Percentiles rank a stretch among this genome's conserved stretches.
These are phyloP conservation scores for Catharus minimus DNA, from an alignment of 2,113 vertebrate genomes.

Conservation along the genomic window DNA sequence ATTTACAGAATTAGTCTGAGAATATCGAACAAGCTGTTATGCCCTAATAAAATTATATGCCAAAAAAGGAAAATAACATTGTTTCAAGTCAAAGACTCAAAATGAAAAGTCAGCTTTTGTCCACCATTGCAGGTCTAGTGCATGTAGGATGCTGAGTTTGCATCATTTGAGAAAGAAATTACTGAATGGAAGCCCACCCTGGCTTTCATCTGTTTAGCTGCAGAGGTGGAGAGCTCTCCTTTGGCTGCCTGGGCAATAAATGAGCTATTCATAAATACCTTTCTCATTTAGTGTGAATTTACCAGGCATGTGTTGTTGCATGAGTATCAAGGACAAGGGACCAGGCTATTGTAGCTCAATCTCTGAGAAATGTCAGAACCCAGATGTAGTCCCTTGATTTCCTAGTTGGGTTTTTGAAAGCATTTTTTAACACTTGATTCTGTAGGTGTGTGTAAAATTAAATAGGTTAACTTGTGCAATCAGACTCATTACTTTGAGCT, in stretches of 20 bases:
- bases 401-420: not conserved
- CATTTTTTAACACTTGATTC: not conserved
- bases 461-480: not conserved
- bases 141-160: rapidly evolving
- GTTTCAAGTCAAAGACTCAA: rapidly evolving
- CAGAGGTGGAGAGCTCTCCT: not conserved
- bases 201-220: not conserved
- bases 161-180: not conserved
- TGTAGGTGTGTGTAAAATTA: not conserved
- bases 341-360: not conserved
- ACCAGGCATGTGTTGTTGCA: rapidly evolving
- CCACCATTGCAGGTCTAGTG: not conserved
- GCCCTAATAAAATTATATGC: not conserved
- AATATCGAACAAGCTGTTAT: not conserved
- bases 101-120: not conserved
- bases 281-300: not conserved
- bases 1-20: not conserved
- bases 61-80: not conserved
- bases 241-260: not conserved
- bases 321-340: not conserved
- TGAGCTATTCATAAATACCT: not conserved
- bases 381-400: not conserved
- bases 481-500: not conserved
- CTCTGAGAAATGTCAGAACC: not conserved
- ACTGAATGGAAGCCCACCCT: not conserved